Evolutionary conservation across 1,140 invertebrate genomes (phyloP).

Genomic region (Papilio polytes): DNA sequence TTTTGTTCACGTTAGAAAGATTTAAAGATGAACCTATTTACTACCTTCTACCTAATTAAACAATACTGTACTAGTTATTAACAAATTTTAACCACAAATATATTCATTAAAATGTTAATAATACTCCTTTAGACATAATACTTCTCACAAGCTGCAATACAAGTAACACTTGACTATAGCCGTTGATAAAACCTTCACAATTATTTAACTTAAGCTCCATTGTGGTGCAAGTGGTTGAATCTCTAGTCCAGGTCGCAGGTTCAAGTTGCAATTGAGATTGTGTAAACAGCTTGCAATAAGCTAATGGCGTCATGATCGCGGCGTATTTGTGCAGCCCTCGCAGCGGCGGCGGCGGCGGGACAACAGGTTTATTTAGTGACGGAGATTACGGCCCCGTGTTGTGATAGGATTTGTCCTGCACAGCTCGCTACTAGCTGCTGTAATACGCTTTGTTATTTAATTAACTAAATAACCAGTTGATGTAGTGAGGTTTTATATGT

Average conservation of each 20-base stretch:
- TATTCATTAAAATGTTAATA: too few species aligned
- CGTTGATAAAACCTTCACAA: background rate
- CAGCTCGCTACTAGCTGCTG: background rate
- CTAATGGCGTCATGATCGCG: constrained; percentile 65
- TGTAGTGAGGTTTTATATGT: background rate
- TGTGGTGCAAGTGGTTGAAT: background rate
- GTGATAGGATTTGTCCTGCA: constrained; percentile 30
- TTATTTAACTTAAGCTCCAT: background rate
- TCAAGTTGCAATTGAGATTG: constrained; percentile 11
- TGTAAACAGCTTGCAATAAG: constrained; percentile 54
- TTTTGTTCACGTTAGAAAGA: too few species aligned
- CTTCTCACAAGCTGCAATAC: too few species aligned
- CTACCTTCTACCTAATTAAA: too few species aligned
- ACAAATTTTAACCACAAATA: too few species aligned
- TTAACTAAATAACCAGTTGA: background rate
- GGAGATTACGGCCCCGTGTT: constrained; percentile 28
- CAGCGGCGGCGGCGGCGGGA: constrained; percentile 30
- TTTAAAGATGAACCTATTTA: too few species aligned
- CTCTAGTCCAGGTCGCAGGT: background rate
- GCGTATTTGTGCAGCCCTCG: constrained; percentile 62
- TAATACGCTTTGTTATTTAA: constrained; percentile 18
- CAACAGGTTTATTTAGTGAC: constrained; percentile 29
- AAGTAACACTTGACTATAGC: background rate
- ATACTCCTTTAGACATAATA: too few species aligned
- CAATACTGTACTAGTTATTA: too few species aligned